Evolutionary conservation across 2,797 vertebrate genomes (phyloP).

Genomic region (Catamblyrhynchus diadema): DNA sequence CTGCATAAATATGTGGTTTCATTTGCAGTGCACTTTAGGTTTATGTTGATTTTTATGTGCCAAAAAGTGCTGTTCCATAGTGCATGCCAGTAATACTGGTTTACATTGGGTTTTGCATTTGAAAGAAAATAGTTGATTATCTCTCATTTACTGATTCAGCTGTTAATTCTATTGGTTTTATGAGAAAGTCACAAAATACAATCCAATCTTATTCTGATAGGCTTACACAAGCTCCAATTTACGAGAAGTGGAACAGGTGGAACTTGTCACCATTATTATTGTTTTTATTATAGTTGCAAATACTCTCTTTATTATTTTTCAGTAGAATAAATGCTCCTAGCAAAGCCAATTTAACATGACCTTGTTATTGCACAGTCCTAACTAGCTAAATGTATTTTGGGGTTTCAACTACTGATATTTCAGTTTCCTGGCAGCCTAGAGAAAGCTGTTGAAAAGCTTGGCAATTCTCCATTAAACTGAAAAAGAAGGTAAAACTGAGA

Average conservation of each 20-base stretch:
- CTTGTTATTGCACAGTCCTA: background rate
- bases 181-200: background rate
- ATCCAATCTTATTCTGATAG: background rate
- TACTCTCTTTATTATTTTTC: slow-evolving; percentile 23
- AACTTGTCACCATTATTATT: slow-evolving; percentile 22
- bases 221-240: background rate
- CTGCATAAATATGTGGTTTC: background rate
- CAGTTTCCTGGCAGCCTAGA: background rate
- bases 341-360: slow-evolving; percentile 6
- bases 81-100: background rate
- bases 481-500: background rate
- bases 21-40: background rate
- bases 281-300: slow-evolving; percentile 40
- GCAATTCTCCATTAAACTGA: background rate
- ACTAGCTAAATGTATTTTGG: background rate
- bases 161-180: slow-evolving; percentile 40
- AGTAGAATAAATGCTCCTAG: slow-evolving; percentile 4
- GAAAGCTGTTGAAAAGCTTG: background rate
- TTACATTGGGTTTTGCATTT: background rate
- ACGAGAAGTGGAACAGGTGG: background rate
- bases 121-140: slow-evolving; percentile 2
- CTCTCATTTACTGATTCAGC: slow-evolving; percentile 21
- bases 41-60: slow-evolving; percentile 2
- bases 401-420: background rate
- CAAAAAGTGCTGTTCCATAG: background rate